A percentile compares a stretch with the other conserved stretches of the same genome.
Conservation (phyloP, 2,113 vertebrate genomes). For the Brachyhypopomus gauderio region DNA sequence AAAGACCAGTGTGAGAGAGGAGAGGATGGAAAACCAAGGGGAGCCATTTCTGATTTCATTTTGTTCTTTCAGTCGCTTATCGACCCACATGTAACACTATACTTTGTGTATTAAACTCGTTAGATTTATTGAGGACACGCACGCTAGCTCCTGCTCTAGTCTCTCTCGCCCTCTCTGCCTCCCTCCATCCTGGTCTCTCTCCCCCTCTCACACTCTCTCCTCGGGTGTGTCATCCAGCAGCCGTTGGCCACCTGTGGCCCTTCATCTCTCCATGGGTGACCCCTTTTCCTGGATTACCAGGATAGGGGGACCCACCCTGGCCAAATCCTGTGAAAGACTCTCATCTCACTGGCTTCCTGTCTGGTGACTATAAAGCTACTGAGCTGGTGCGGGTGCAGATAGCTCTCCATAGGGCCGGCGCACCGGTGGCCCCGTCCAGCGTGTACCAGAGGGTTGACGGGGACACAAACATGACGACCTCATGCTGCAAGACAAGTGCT, state of each 20-base stretch:
- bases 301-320: slow-evolving; percentile 26
- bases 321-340: slow-evolving; percentile 37
- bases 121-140: background rate
- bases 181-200: background rate
- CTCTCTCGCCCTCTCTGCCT: background rate
- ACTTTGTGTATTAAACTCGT: background rate
- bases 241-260: slow-evolving; percentile 19
- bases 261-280: slow-evolving; percentile 27
- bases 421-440: background rate
- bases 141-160: background rate
- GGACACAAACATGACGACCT: background rate
- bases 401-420: slow-evolving; percentile 4
- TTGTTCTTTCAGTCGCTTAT: background rate
- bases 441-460: background rate
- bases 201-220: background rate
- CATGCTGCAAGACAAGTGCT: background rate
- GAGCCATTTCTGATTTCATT: background rate
- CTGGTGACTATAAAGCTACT: slow-evolving; percentile 3
- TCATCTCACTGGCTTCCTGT: slow-evolving; percentile 21
- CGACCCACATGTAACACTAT: background rate
- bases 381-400: slow-evolving; percentile 12
- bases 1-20: background rate
- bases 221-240: slow-evolving; percentile 9
- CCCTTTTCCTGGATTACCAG: slow-evolving; percentile 37
- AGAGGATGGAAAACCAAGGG: background rate